A percentile compares a stretch with the other conserved stretches of the same genome.
These are phyloP conservation scores for Megalops atlanticus DNA, from an alignment of 2,113 vertebrate species.

Conservation along the genomic window DNA sequence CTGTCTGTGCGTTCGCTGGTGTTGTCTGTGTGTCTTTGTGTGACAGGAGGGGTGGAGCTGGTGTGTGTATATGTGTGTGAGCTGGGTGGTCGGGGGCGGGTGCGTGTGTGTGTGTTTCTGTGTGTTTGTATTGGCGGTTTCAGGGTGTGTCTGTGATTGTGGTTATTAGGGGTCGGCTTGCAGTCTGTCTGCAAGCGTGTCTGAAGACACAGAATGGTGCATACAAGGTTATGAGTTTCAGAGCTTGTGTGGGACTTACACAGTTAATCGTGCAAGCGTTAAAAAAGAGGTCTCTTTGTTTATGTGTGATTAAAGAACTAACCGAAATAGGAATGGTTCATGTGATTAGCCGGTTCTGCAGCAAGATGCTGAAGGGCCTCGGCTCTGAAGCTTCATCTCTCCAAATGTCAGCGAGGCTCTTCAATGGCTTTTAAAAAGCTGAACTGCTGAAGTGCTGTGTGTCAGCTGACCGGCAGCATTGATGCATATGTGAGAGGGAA, in stretches of 20 bases:
- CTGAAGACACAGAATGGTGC: neutral
- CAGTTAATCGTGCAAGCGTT: no score
- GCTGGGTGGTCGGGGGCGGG: no score
- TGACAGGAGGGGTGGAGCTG: neutral
- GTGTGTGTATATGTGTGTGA: neutral
- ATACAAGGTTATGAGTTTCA: neutral
- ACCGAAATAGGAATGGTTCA: neutral
- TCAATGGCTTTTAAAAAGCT: neutral
- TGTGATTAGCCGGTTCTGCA: neutral
- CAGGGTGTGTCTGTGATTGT: neutral
- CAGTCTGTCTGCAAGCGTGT: neutral
- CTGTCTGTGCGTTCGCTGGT: neutral
- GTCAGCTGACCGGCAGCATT: neutral
- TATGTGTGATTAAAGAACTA: neutral
- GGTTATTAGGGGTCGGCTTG: neutral
- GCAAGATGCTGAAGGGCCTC: neutral
- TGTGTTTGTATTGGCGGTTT: neutral
- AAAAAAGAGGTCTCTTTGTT: neutral
- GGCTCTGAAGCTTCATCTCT: neutral
- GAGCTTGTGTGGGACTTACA: neutral
- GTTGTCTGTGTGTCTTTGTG: neutral
- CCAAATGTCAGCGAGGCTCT: no score
- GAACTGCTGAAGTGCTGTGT: neutral
- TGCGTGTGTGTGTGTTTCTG: neutral
- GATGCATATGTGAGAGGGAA: neutral